A percentile compares a stretch with the other conserved stretches of the same genome.
These are phyloP conservation scores for Platalea minor DNA, from an alignment of 2,797 vertebrate species.

Conservation along the genomic window DNA sequence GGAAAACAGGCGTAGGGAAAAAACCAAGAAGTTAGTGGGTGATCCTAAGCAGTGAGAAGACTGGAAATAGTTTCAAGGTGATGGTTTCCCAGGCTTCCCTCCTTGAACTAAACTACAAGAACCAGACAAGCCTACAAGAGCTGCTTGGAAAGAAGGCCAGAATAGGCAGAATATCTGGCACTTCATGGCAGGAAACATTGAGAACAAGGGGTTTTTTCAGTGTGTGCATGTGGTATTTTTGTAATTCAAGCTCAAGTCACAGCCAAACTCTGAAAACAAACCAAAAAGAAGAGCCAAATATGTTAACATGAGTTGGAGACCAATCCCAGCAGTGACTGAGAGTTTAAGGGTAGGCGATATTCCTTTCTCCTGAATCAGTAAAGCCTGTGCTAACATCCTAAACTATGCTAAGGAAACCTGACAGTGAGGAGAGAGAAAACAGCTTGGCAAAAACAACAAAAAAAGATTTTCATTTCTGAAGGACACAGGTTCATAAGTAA, in stretches of 20 bases:
- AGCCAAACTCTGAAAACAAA: slow-evolving; percentile 22
- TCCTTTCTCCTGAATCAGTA: not conserved
- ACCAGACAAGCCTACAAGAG: not conserved
- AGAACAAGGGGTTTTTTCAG: not conserved
- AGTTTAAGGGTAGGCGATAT: not conserved
- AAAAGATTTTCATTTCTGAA: not conserved
- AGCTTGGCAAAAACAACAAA: not conserved
- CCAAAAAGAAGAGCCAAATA: not conserved
- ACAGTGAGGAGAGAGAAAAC: not conserved
- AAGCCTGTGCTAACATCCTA: not conserved
- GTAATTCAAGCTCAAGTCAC: not conserved
- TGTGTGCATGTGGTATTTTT: not conserved
- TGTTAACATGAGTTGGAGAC: not conserved
- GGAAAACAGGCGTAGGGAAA: not conserved
- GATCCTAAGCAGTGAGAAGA: not conserved
- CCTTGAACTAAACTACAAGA: not conserved
- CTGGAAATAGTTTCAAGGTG: not conserved
- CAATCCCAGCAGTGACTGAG: not conserved
- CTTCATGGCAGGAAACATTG: not conserved
- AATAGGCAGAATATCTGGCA: not conserved
- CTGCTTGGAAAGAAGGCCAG: not conserved
- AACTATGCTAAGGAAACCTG: not conserved
- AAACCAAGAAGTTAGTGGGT: not conserved
- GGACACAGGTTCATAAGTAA: not conserved
- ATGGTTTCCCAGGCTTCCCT: not conserved